phyloP scores from a whole-genome alignment of 2,797 vertebrate genomes.

The Kryptopterus vitreolus region DNA sequence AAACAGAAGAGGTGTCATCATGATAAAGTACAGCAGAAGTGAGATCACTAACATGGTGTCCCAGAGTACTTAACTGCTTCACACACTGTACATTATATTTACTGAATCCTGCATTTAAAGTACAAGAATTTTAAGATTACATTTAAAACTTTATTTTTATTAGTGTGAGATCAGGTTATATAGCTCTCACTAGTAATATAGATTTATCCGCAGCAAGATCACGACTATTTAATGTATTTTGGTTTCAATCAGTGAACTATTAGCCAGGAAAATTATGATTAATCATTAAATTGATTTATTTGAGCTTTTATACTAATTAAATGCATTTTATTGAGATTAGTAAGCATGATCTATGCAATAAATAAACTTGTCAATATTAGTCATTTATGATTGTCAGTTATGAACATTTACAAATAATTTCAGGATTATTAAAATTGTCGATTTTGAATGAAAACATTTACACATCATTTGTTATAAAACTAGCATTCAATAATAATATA shows the following conservation, averaged over 20 bases:
- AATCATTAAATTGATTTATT: not conserved
- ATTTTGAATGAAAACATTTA: not conserved
- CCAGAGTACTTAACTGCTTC: not conserved
- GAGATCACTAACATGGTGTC: not conserved
- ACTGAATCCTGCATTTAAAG: not conserved
- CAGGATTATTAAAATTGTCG: not conserved
- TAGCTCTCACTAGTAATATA: not conserved
- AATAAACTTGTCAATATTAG: not conserved
- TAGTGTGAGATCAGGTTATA: not conserved
- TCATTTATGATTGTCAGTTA: not conserved
- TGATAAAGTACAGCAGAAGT: constrained; percentile 56
- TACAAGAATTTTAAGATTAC: not conserved
- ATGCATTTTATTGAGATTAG: not conserved
- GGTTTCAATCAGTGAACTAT: not conserved
- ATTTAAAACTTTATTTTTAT: not conserved
- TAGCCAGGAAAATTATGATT: not conserved
- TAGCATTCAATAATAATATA: not conserved
- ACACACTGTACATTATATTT: not conserved
- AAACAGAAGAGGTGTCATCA: constrained; percentile 63
- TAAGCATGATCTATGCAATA: not conserved
- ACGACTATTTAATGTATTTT: not conserved
- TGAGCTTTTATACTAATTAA: not conserved
- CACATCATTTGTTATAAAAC: not conserved
- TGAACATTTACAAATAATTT: not conserved
- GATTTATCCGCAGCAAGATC: not conserved